phyloP scores from a whole-genome alignment of 2,888 invertebrate genomes.

The Harpalus rubripes region DNA sequence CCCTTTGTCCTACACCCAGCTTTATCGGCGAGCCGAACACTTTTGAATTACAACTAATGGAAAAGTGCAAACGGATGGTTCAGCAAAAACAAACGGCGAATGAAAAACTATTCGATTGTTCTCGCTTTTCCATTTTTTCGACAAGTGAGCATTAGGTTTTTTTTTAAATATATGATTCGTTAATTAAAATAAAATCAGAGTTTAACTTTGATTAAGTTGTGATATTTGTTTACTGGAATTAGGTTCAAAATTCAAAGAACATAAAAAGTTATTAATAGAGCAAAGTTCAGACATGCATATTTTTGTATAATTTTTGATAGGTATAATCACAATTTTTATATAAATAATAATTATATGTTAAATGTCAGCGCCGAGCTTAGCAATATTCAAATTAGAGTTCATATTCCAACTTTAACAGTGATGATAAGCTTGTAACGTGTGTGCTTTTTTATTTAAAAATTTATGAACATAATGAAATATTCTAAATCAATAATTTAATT shows the following conservation, averaged over 20 bases:
- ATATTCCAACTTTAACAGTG: too few relatives aligned
- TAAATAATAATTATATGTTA: too few relatives aligned
- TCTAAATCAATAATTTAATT: too few relatives aligned
- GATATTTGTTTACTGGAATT: background rate
- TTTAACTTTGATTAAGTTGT: background rate
- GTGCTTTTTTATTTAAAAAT: too few relatives aligned
- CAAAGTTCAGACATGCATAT: background rate
- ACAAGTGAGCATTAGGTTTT: constrained; percentile 12
- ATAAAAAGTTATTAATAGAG: background rate
- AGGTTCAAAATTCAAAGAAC: background rate
- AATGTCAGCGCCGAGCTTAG: too few relatives aligned
- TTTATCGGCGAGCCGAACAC: constrained; percentile 32
- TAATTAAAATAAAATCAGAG: constrained; percentile 1
- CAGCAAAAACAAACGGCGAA: constrained; percentile 21
- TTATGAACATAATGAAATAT: too few relatives aligned
- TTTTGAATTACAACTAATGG: constrained; percentile 53
- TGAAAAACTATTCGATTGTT: constrained; percentile 47
- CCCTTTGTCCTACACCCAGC: background rate
- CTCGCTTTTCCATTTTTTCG: constrained; percentile 22
- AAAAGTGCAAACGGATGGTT: constrained; percentile 51
- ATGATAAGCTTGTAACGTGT: too few relatives aligned
- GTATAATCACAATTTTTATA: too few relatives aligned
- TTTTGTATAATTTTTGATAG: background rate
- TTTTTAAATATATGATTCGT: background rate
- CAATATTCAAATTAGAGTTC: too few relatives aligned